Base-by-base conservation (phyloP, 64 coral and sea anemone species). In the Stichodactyla mertensii region DNA sequence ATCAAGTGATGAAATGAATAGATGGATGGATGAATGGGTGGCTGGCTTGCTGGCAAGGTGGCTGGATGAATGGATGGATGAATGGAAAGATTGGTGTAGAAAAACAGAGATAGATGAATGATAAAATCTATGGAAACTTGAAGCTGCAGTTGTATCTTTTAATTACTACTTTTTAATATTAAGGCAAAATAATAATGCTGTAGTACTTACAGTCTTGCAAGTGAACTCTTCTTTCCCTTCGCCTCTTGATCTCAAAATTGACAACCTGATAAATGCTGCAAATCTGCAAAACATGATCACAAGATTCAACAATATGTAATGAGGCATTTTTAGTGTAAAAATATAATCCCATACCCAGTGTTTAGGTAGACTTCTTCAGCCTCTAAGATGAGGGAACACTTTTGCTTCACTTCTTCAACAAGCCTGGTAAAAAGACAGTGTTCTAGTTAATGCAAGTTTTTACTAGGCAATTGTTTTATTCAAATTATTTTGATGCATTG, bases 351-450 rank as follows among this genome's bases (percentile, higher is more conserved):
- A 56, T 90, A 99, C 97, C 91, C 87, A 67, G 97, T 99, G 86
- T 99, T 99, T 85, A 99, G 91, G 79, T 99, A 99, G 31, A 99
- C 93, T 77, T 99, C 93, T 20, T 99, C 97, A 61, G 97, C 60
- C 15, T 95, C 90, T 7, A 99, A 70, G 6, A 92, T 64, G 10
- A 99, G 64, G 16, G 87, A 56, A 80, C 93, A 99, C 18, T 92
- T 88, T 51, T 99, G 90, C 57, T 95, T 95, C 4, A 95, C 82
- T 71, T 99, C 97, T 88, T 99, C 97, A 57, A 99, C 93, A 57
- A 99, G 91, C 88, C 97, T 99, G 19, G 11, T 16, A 52, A 4
- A 81, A 81, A 81, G 78, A 54, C 10, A 74, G 19, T 22, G 4
- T 66, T 66, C 62, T 66, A 0, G 22, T 66, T 22, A 23, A 66